These are phyloP conservation scores for Drosophila azteca DNA, from an alignment of 1,140 invertebrate genomes.

Conservation along the genomic window DNA sequence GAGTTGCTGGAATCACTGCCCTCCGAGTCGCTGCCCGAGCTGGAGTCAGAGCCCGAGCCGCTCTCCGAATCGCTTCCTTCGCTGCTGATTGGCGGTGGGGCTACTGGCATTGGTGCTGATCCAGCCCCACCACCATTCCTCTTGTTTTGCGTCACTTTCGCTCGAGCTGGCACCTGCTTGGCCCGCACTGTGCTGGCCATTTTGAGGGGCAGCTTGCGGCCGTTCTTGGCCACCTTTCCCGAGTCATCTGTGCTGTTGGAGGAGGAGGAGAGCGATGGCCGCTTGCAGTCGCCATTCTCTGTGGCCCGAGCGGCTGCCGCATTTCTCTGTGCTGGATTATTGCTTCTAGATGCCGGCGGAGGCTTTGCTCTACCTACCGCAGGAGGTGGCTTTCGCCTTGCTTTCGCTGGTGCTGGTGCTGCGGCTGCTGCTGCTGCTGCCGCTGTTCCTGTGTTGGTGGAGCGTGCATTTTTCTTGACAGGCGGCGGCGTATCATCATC, in stretches of 20 bases:
- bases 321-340: constrained; percentile 14
- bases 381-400: constrained; percentile 61
- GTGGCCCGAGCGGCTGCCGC: constrained; percentile 60
- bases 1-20: constrained; percentile 68
- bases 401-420: constrained; percentile 36
- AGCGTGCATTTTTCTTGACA: constrained; percentile 65
- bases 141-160: constrained; percentile 68
- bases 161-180: constrained; percentile 58
- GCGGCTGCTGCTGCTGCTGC: constrained; percentile 3
- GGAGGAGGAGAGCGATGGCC: constrained; percentile 76
- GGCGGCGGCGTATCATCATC: constrained; percentile 71
- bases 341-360: constrained; percentile 12
- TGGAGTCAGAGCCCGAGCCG: constrained; percentile 43
- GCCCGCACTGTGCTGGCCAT: constrained; percentile 81
- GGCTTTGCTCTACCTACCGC: constrained; percentile 16
- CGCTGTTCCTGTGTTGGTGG: constrained; percentile 26
- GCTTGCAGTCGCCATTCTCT: constrained; percentile 72
- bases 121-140: constrained; percentile 62
- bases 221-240: constrained; percentile 57
- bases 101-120: constrained; percentile 47
- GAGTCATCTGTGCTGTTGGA: constrained; percentile 77
- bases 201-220: constrained; percentile 67
- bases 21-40: constrained; percentile 67
- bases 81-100: constrained; percentile 68
- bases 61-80: constrained; percentile 60